These are phyloP conservation scores for Menidia menidia DNA, from an alignment of 2,797 vertebrate genomes.

Conservation along the genomic window DNA sequence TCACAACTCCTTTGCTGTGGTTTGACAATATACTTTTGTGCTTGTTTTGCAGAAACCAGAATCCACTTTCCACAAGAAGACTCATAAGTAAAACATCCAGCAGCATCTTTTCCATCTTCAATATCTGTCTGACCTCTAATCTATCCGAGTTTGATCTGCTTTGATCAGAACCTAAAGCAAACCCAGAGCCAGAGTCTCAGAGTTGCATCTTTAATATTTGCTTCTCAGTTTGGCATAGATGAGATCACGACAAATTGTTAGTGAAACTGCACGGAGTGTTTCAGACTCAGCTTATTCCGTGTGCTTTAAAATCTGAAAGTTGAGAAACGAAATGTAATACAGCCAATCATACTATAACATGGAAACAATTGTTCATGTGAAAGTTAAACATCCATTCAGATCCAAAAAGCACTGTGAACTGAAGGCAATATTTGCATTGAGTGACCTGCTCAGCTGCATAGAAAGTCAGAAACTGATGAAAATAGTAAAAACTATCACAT, in stretches of 20 bases:
- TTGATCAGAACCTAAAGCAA: not conserved
- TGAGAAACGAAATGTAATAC: slow-evolving; percentile 52
- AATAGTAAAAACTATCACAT: slow-evolving; percentile 11
- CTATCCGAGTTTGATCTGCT: too few species aligned
- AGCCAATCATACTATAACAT: slow-evolving; percentile 54
- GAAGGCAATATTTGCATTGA: slow-evolving; percentile 42
- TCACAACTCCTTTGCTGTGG: not conserved
- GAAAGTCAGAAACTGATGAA: slow-evolving; percentile 20
- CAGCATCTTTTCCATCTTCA: too few species aligned
- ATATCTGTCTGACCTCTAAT: too few species aligned
- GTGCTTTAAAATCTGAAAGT: slow-evolving; percentile 36
- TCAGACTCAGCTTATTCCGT: slow-evolving; percentile 31
- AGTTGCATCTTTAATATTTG: slow-evolving; percentile 19
- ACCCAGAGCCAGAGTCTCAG: slow-evolving; percentile 1
- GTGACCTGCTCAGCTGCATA: slow-evolving; percentile 39
- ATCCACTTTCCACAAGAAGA: not conserved
- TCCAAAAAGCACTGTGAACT: slow-evolving; percentile 55
- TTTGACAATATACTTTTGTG: not conserved
- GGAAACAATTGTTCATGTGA: slow-evolving; percentile 51
- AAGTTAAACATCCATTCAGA: slow-evolving; percentile 48
- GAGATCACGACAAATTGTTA: slow-evolving; percentile 1
- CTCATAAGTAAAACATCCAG: too few species aligned
- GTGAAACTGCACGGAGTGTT: slow-evolving; percentile 38
- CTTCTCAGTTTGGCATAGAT: slow-evolving; percentile 41
- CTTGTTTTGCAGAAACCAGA: not conserved